A percentile compares a stretch with the other conserved stretches of the same genome.
Conservation (phyloP, 2,888 invertebrate species). For the Thumatha senex region DNA sequence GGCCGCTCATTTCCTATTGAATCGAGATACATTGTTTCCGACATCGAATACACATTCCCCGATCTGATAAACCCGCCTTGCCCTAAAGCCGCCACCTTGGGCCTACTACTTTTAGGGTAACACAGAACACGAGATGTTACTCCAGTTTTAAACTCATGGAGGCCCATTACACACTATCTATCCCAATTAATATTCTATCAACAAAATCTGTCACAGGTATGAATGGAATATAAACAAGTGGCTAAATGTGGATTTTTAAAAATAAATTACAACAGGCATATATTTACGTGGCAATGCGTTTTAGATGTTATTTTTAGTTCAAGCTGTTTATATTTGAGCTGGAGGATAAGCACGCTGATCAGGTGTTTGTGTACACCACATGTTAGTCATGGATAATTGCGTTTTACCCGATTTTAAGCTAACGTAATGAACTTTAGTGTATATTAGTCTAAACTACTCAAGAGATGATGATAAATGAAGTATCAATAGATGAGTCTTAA, state of each 20-base stretch:
- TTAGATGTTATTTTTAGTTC: constrained; percentile 19
- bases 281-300: constrained; percentile 21
- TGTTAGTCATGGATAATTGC: no score
- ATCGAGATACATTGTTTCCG: constrained; percentile 37
- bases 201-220: not conserved
- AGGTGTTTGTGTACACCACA: constrained; percentile 3
- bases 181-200: not conserved
- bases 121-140: no score
- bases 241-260: not conserved
- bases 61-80: no score
- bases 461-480: no score
- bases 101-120: no score
- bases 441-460: no score
- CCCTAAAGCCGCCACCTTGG: no score
- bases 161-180: no score
- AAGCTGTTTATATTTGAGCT: constrained; percentile 14
- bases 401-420: no score
- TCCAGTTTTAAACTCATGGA: no score
- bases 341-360: constrained; percentile 5
- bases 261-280: constrained; percentile 1
- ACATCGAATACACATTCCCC: constrained; percentile 12
- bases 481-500: no score
- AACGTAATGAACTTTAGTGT: no score
- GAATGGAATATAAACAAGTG: constrained; percentile 1
- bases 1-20: constrained; percentile 38